phyloP scores from a whole-genome alignment of 2,888 invertebrate genomes.

The Darwinula stevensoni region DNA sequence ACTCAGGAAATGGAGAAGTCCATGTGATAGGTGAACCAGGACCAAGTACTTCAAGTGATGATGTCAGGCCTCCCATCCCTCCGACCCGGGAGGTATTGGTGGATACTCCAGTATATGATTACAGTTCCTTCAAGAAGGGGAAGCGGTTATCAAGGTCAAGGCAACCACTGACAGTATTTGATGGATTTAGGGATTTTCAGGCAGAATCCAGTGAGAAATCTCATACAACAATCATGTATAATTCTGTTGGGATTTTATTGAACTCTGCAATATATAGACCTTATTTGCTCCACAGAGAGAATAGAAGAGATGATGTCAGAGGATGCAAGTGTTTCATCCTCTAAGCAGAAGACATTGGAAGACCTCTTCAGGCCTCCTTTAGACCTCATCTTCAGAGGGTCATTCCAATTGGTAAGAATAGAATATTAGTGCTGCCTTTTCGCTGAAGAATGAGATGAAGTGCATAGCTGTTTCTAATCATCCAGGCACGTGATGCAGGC shows the following conservation, averaged over 20 bases:
- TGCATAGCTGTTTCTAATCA: no score
- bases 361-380: slow-evolving; percentile 35
- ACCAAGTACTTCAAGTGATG: slow-evolving; percentile 6
- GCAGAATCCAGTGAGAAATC: slow-evolving; percentile 19
- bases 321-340: background rate
- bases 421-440: background rate
- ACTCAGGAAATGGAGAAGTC: no score
- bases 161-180: slow-evolving; percentile 17
- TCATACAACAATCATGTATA: no score
- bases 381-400: slow-evolving; percentile 29
- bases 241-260: background rate
- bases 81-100: slow-evolving; percentile 19
- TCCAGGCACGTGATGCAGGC: slow-evolving; percentile 25
- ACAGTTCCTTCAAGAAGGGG: background rate
- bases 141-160: background rate
- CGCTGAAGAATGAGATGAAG: background rate
- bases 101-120: slow-evolving; percentile 13
- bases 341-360: slow-evolving; percentile 25
- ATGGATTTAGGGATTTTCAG: slow-evolving; percentile 21
- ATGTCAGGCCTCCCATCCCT: slow-evolving; percentile 20
- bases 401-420: slow-evolving; percentile 23
- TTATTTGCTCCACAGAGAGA: slow-evolving; percentile 1
- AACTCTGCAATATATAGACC: background rate
- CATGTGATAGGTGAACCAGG: no score
- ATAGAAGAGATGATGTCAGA: slow-evolving; percentile 1